Evolutionary conservation across 2,797 vertebrate genomes (phyloP), one percentile per base, ranked within the genome.

Genomic region (Gymnoscopelus braueri): DNA sequence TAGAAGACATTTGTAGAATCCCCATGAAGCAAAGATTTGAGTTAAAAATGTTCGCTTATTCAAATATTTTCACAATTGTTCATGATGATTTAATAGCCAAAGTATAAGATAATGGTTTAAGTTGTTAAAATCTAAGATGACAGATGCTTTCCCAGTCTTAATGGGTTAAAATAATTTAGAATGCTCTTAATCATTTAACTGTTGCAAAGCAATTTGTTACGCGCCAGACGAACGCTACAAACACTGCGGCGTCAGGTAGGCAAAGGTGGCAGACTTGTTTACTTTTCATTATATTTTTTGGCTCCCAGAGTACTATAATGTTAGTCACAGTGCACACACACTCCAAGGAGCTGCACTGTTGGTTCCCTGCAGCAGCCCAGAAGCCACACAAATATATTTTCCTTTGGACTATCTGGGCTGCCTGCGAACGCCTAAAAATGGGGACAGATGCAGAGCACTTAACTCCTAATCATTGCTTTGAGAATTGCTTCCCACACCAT

Each of bases 261-360:
- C 71, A 74, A 63, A 61, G 64, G 64, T 71, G 76, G 67, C 76
- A 83, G 74, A 68, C 71, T 69, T 84, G 80, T 83, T 84, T 81
- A 72, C 76, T 78, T 78, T 81, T 78, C 63, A 80, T 79, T 79
- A 78, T 75, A n/a, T 57, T 67, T 69, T 78, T 72, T 65, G 68
- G 63, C 63, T 62, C 68, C 58, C 66, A 39, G 75, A 83, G 77
- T 84, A 59, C 67, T 67, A 54, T 64, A 71, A 19, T 61, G 72
- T 81, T 78, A 70, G 78, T 77, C 76, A 77, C 71, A 69, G 64
- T 67, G 59, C 80, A 74, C 56, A 50, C 52, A 47, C 29, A 50
- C 52, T 50, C 29, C 55, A 69, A 61, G 65, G 35, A 61, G 69
- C 70, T 39, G 57, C 61, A 14, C 56, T 52, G 35, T 44, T 64